phyloP scores from a whole-genome alignment of 2,113 vertebrate genomes.

The Syrmaticus mikado region DNA sequence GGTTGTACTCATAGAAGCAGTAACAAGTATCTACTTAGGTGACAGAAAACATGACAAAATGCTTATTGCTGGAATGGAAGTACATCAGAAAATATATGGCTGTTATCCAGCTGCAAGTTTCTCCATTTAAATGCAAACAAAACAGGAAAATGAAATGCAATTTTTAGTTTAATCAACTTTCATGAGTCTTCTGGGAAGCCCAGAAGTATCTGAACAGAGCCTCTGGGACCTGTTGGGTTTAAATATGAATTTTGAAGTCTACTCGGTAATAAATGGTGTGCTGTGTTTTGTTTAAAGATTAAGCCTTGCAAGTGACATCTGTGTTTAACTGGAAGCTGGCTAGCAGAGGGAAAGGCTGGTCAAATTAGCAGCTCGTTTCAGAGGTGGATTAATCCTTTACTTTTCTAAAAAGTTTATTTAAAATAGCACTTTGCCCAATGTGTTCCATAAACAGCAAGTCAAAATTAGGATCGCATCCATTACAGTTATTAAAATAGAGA shows the following conservation, averaged over 20 bases:
- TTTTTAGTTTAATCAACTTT: constrained; percentile 74
- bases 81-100: constrained; percentile 10
- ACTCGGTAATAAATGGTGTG: neutral
- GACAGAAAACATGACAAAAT: neutral
- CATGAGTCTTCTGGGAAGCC: constrained; percentile 59
- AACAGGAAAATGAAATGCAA: constrained; percentile 63
- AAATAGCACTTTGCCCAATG: rapidly evolving
- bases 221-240: constrained; percentile 53
- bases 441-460: neutral
- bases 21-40: neutral
- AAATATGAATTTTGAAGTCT: constrained; percentile 62
- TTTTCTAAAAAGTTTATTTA: neutral
- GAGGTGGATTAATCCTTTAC: neutral
- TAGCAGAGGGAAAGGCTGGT: neutral
- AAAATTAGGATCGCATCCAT: neutral
- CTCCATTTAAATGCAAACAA: constrained; percentile 69
- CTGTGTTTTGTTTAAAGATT: neutral
- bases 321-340: neutral
- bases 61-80: constrained; percentile 6
- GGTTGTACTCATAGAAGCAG: neutral
- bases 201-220: constrained; percentile 40
- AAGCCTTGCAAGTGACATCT: constrained; percentile 7
- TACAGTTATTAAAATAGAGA: neutral
- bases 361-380: neutral
- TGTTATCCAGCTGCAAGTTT: constrained; percentile 52